These are phyloP conservation scores for Crenuchus spilurus DNA, from an alignment of 2,797 vertebrate genomes.

Conservation along the genomic window DNA sequence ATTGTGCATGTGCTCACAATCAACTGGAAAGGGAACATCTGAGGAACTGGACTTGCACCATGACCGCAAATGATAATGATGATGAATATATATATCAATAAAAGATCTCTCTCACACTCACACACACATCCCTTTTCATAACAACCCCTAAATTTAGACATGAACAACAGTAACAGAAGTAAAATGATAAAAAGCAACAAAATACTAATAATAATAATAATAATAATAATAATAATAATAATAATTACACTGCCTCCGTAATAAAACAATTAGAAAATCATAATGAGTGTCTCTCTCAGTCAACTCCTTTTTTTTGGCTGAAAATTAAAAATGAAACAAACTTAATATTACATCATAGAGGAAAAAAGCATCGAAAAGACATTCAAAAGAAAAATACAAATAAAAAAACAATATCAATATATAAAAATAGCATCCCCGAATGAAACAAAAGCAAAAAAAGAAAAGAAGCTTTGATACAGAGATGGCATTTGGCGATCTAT, in stretches of 20 bases:
- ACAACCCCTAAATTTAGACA: conserved; percentile 28
- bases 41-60: not conserved
- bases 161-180: conserved; percentile 48
- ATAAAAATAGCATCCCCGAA: conserved; percentile 63
- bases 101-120: conserved; percentile 62
- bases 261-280: conserved; percentile 71
- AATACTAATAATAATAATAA: conserved; percentile 74
- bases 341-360: conserved; percentile 63
- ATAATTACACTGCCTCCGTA: conserved; percentile 74
- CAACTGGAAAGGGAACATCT: not conserved
- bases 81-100: not conserved
- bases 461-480: conserved; percentile 70
- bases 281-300: conserved; percentile 64
- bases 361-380: conserved; percentile 57
- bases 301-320: conserved; percentile 69
- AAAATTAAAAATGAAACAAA: conserved; percentile 59
- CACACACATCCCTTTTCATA: conserved; percentile 44
- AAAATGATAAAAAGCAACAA: conserved; percentile 67
- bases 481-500: conserved; percentile 74
- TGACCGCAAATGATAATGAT: not conserved
- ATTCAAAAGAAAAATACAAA: conserved; percentile 71
- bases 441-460: conserved; percentile 56
- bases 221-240: conserved; percentile 69
- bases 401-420: conserved; percentile 63
- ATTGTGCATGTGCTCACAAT: not conserved